These are phyloP conservation scores for Eriosoma lanigerum DNA, from an alignment of 1,140 invertebrate genomes.

Conservation along the genomic window DNA sequence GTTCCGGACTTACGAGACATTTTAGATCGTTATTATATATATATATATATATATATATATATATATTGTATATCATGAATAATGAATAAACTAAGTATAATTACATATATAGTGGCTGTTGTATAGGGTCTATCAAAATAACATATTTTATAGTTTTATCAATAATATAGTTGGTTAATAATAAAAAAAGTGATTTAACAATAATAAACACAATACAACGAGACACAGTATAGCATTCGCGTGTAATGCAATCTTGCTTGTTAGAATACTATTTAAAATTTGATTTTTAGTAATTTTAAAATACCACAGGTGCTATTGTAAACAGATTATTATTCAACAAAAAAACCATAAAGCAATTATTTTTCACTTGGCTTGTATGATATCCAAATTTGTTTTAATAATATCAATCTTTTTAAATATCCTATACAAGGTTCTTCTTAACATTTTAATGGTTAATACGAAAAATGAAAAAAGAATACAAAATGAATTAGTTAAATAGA, in stretches of 20 bases:
- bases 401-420: constrained; percentile 33
- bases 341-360: constrained; percentile 35
- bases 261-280: neutral
- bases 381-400: constrained; percentile 18
- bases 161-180: neutral
- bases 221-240: constrained; percentile 15
- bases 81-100: too few relatives aligned
- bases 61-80: too few relatives aligned
- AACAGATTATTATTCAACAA: constrained; percentile 1
- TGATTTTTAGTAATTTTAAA: neutral
- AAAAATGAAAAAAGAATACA: constrained; percentile 15
- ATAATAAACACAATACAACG: neutral
- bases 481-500: constrained; percentile 13
- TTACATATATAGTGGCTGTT: too few relatives aligned
- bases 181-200: neutral
- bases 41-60: too few relatives aligned
- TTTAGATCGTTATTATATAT: neutral
- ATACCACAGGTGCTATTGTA: constrained; percentile 27
- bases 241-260: neutral
- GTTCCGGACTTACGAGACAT: constrained; percentile 10
- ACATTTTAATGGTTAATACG: neutral
- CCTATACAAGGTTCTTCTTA: constrained; percentile 15
- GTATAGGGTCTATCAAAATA: too few relatives aligned
- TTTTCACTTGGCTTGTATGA: neutral
- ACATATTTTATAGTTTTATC: too few relatives aligned